These are phyloP conservation scores for Nasonia giraulti DNA, from an alignment of 1,140 invertebrate genomes.

Conservation along the genomic window DNA sequence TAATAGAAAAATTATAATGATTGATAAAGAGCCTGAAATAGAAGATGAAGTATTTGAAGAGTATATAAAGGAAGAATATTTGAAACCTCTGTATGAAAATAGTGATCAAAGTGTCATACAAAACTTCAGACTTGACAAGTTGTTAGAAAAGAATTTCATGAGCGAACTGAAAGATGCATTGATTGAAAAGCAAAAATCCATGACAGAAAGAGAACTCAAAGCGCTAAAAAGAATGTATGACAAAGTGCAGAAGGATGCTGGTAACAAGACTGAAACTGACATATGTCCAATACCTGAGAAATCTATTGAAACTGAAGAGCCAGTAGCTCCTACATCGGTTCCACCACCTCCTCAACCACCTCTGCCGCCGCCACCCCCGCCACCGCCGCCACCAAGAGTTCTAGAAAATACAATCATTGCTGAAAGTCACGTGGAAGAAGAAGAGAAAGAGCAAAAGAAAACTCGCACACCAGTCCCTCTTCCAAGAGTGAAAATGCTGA, in stretches of 20 bases:
- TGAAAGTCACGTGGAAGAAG: background rate
- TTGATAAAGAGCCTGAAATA: constrained; percentile 64
- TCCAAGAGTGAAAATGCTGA: constrained; percentile 48
- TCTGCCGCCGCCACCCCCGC: constrained; percentile 10
- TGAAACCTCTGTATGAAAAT: constrained; percentile 63
- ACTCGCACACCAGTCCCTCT: constrained; percentile 39
- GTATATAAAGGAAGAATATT: constrained; percentile 70
- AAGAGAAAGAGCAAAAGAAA: constrained; percentile 28
- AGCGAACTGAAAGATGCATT: constrained; percentile 69
- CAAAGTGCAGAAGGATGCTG: constrained; percentile 43
- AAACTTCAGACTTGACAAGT: constrained; percentile 62
- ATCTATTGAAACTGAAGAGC: background rate
- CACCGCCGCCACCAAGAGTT: constrained; percentile 16
- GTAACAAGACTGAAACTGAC: constrained; percentile 28
- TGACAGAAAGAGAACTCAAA: constrained; percentile 68
- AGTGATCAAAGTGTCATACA: constrained; percentile 56
- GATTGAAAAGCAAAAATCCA: constrained; percentile 67
- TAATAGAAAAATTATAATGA: constrained; percentile 50
- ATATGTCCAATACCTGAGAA: background rate
- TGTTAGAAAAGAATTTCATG: constrained; percentile 69
- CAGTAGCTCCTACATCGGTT: background rate
- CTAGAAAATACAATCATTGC: background rate
- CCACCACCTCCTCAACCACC: constrained; percentile 4
- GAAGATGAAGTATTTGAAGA: constrained; percentile 73
- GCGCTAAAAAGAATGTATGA: constrained; percentile 66